Conservation (phyloP, 1,140 invertebrate genomes). For the Drosophila parabipectinata region DNA sequence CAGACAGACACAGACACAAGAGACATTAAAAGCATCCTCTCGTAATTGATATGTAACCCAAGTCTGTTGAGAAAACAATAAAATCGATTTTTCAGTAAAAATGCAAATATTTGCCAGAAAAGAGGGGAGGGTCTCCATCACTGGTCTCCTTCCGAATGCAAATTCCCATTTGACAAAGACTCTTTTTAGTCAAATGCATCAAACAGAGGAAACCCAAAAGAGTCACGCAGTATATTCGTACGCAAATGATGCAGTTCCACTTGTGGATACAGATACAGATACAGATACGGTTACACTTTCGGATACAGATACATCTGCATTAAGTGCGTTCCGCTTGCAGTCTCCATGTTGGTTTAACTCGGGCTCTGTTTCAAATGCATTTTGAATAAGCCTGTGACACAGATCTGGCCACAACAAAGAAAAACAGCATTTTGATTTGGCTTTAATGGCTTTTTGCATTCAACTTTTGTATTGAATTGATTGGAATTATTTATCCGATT, state of each 20-base stretch:
- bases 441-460: too few relatives aligned
- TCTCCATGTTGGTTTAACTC: neutral
- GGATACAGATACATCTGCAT: constrained; percentile 7
- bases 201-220: constrained; percentile 18
- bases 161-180: constrained; percentile 57
- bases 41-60: constrained; percentile 37
- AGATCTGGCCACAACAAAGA: neutral
- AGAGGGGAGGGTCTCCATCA: constrained; percentile 13
- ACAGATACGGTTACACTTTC: constrained; percentile 3
- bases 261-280: constrained; percentile 23
- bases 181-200: constrained; percentile 56
- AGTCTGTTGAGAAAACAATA: constrained; percentile 35
- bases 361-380: constrained; percentile 23
- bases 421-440: too few relatives aligned
- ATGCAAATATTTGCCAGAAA: constrained; percentile 56
- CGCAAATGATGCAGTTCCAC: constrained; percentile 35
- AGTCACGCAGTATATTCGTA: constrained; percentile 12
- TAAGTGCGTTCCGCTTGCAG: constrained; percentile 4
- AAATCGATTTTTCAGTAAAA: constrained; percentile 70
- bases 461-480: too few relatives aligned
- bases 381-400: constrained; percentile 9
- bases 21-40: constrained; percentile 19
- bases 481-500: neutral
- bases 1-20: constrained; percentile 44
- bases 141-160: constrained; percentile 20